Percentiles rank a stretch among this genome's conserved stretches.
phyloP scores from a whole-genome alignment of 2,888 invertebrate species.

The Meghimatium bilineatum region DNA sequence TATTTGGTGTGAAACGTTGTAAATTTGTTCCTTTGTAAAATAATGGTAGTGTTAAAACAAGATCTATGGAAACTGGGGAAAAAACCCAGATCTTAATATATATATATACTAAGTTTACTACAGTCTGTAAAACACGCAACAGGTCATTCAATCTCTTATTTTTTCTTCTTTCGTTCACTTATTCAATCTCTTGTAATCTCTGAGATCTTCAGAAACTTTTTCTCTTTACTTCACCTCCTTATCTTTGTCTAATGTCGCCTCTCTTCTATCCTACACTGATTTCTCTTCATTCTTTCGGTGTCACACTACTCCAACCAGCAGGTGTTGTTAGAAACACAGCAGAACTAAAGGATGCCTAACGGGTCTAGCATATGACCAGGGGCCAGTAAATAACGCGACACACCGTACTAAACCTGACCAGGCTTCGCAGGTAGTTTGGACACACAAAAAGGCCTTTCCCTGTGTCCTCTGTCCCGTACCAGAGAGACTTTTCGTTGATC shows the following conservation, averaged over 20 bases:
- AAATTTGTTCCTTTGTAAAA: too few relatives aligned
- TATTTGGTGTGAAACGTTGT: too few relatives aligned
- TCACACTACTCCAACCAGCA: background rate
- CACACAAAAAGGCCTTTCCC: background rate
- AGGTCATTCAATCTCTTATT: too few relatives aligned
- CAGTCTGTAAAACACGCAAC: too few relatives aligned
- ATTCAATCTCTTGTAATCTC: too few relatives aligned
- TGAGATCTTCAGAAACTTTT: too few relatives aligned
- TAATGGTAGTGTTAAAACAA: too few relatives aligned
- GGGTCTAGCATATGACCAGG: slow-evolving; percentile 1
- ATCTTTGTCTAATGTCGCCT: background rate
- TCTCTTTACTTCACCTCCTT: too few relatives aligned
- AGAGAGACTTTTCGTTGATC: background rate
- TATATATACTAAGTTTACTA: too few relatives aligned
- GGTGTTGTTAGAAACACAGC: background rate
- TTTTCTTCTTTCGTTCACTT: too few relatives aligned
- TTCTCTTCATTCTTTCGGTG: background rate
- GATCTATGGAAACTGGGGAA: too few relatives aligned
- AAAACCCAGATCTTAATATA: too few relatives aligned
- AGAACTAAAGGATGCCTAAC: background rate
- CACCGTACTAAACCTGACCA: background rate
- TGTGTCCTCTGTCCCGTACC: background rate
- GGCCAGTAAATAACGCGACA: slow-evolving; percentile 1
- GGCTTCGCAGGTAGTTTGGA: background rate
- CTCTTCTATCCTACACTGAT: background rate